phyloP scores from a whole-genome alignment of 2,113 vertebrate species.

The Mustela nigripes region DNA sequence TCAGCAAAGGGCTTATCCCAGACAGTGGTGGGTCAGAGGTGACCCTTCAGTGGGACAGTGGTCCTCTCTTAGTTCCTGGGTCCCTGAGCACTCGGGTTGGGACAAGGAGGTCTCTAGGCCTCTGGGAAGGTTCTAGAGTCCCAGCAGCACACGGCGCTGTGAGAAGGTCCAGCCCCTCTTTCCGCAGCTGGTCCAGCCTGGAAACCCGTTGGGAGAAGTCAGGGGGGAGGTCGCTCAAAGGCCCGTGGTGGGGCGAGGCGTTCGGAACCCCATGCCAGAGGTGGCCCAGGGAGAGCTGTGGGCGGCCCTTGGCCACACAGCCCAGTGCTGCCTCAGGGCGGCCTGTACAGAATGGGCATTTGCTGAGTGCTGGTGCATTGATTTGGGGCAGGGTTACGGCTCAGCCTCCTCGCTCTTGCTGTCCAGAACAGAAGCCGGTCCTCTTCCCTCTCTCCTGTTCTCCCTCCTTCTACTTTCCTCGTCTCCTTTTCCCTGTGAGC shows the following conservation, averaged over 20 bases:
- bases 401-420: neutral
- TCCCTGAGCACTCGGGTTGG: neutral
- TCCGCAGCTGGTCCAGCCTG: neutral
- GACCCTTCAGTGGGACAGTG: neutral
- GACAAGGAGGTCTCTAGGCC: neutral
- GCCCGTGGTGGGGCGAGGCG: neutral
- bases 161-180: neutral
- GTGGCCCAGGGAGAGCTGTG: neutral
- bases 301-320: neutral
- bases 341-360: neutral
- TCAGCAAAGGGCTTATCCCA: neutral
- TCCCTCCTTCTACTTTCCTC: neutral
- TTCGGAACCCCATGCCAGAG: neutral
- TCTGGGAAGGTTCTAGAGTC: neutral
- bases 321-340: too few relatives aligned
- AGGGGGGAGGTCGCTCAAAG: neutral
- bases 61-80: neutral
- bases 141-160: neutral
- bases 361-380: neutral
- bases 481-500: neutral
- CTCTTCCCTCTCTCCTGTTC: constrained; percentile 14
- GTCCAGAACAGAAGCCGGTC: neutral
- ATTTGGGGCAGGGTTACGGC: neutral
- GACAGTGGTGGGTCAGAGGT: neutral
- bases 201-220: neutral